These are phyloP conservation scores for Malacoraja senta DNA, from an alignment of 2,797 vertebrate species.

Conservation along the genomic window DNA sequence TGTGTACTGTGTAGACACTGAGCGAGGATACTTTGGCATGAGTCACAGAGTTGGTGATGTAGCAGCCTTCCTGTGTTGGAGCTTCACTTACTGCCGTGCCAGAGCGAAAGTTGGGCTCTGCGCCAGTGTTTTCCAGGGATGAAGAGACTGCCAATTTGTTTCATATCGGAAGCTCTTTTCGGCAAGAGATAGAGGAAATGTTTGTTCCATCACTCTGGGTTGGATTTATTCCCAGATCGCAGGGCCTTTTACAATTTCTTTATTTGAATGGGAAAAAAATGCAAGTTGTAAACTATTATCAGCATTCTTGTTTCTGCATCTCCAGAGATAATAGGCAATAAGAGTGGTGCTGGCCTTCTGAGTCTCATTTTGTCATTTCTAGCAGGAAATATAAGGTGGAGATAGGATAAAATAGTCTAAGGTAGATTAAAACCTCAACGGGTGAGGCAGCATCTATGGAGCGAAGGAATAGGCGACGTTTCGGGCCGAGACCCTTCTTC, in stretches of 20 bases:
- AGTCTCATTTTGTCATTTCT: background rate
- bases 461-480: no score
- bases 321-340: background rate
- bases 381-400: background rate
- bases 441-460: no score
- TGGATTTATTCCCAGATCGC: background rate
- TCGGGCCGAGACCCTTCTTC: no score
- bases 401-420: background rate
- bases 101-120: background rate
- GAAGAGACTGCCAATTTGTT: background rate
- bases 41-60: background rate
- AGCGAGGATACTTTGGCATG: background rate
- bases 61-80: background rate
- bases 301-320: no score
- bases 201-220: background rate
- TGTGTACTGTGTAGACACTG: background rate
- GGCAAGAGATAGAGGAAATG: background rate
- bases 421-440: no score
- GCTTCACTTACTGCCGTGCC: background rate
- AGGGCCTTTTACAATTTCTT: background rate
- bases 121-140: background rate
- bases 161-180: background rate
- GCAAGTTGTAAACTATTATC: no score
- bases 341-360: background rate
- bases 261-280: background rate